Evolutionary conservation across 2,797 vertebrate species (phyloP).

Genomic region (Melanotaenia parkinsoni): DNA sequence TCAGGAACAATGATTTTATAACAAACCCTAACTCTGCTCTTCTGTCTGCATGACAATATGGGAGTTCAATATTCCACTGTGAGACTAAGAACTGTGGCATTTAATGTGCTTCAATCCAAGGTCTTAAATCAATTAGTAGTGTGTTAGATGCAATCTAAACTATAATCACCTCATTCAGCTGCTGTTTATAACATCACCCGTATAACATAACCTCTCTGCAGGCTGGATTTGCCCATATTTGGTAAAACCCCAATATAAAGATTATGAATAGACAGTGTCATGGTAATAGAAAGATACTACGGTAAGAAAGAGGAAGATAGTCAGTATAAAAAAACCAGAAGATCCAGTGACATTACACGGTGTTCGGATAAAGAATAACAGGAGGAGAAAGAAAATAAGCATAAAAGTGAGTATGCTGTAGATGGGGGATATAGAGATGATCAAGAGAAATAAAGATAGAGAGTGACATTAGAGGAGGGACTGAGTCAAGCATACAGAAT

Average conservation of each 20-base stretch:
- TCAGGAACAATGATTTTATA: conserved; percentile 39
- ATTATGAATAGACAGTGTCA: neutral
- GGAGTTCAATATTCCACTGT: neutral
- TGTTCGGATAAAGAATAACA: conserved; percentile 32
- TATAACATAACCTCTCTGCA: neutral
- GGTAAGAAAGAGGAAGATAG: rapidly evolving
- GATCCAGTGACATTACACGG: conserved; percentile 32
- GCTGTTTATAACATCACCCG: neutral
- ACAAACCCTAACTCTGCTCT: conserved; percentile 5
- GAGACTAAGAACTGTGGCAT: neutral
- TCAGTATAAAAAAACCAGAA: conserved; percentile 13
- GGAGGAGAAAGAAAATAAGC: conserved; percentile 30
- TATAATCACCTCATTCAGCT: neutral
- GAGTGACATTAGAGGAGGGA: conserved; percentile 42
- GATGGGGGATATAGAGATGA: conserved; percentile 41
- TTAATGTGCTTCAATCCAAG: neutral
- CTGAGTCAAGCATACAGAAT: conserved; percentile 34
- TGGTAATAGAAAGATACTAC: neutral
- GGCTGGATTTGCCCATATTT: neutral
- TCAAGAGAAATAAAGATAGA: conserved; percentile 58
- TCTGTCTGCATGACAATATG: neutral
- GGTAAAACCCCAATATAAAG: neutral
- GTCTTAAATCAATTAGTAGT: neutral
- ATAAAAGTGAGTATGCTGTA: conserved; percentile 22
- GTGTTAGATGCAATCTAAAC: conserved; percentile 6